Percentiles rank a stretch among this genome's conserved stretches.
phyloP scores from a whole-genome alignment of 2,113 vertebrate species.

The Callionymus lyra region DNA sequence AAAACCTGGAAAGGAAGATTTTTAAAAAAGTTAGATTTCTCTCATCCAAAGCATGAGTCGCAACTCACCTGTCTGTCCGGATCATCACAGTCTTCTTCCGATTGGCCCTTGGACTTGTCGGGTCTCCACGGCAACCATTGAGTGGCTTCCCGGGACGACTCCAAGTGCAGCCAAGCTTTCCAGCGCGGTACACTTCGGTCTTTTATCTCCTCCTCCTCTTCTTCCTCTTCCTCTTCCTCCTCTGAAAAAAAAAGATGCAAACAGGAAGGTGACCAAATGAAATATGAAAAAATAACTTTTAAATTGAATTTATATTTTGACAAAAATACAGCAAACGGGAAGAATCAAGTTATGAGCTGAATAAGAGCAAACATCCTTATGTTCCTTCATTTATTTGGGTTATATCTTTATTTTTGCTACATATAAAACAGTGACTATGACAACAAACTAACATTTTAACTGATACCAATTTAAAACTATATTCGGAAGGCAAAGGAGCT shows the following conservation, averaged over 20 bases:
- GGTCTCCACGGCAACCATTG: slow-evolving; percentile 94
- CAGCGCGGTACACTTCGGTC: slow-evolving; percentile 76
- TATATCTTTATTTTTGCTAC: too few relatives aligned
- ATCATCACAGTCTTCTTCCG: slow-evolving; percentile 91
- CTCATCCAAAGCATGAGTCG: neutral
- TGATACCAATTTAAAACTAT: too few relatives aligned
- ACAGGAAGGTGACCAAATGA: neutral
- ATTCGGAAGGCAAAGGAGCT: too few relatives aligned
- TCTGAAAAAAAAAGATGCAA: slow-evolving; percentile 43
- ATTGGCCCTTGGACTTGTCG: slow-evolving; percentile 79
- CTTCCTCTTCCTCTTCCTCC: slow-evolving; percentile 78
- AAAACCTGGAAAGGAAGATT: slow-evolving; percentile 68
- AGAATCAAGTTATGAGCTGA: too few relatives aligned
- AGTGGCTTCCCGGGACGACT: slow-evolving; percentile 75
- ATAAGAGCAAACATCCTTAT: too few relatives aligned
- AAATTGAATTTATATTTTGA: too few relatives aligned
- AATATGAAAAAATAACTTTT: too few relatives aligned
- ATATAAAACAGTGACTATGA: too few relatives aligned
- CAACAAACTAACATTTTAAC: too few relatives aligned
- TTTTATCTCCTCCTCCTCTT: slow-evolving; percentile 79
- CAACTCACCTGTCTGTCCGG: slow-evolving; percentile 87
- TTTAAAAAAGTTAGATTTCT: neutral
- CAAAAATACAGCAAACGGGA: too few relatives aligned
- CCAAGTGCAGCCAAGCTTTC: slow-evolving; percentile 80
- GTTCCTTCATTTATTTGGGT: too few relatives aligned